Evolutionary conservation across 1,140 invertebrate species (phyloP), one percentile per base, ranked within the genome.

Genomic region (Sogatella furcifera): DNA sequence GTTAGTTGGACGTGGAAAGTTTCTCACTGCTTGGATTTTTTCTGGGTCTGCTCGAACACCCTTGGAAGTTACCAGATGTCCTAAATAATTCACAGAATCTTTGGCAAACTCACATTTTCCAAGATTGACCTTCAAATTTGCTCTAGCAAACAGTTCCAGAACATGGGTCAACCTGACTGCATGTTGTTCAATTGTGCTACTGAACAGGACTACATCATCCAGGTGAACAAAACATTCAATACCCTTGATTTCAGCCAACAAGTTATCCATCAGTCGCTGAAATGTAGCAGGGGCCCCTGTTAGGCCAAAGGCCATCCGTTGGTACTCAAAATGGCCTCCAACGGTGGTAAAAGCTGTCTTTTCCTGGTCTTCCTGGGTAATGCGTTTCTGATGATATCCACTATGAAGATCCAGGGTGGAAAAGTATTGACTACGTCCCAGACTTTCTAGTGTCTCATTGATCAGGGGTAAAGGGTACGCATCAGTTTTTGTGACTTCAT

Each of bases 401-500:
- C n/a, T 14, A 1, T 54, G 57, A 1, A 69, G 52, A 55, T 69
- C 68, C 3, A 69, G 21, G 5, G 59, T 61, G 1, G 62, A 49
- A 43, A 68, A 69, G 46, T 66, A 69, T 17, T 43, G 64, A 6
- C 66, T 52, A 1, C 66, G 71, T 0, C 66, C 66, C 22, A 80
- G 49, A 28, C 65, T 65, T 59, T 77, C 71, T 13, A 81, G 62
- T 13, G 69, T 68, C n/a, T 77, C 72, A 22, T 71, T 69, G 4
- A 79, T 77, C 15, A 73, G 68, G 5, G 78, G 77, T 8, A 79
- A 57, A 5, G 77, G 78, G 64, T 70, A 78, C 13, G 64, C 54
- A 59, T 80, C 75, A 8, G 44, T 24, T 8, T 60, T 44, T 15
- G 64, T 70, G 15, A 60, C 24, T n/a, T 64, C 59, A 58, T 70